Conservation (phyloP, 2,888 invertebrate genomes). For the Dasypolia templi region DNA sequence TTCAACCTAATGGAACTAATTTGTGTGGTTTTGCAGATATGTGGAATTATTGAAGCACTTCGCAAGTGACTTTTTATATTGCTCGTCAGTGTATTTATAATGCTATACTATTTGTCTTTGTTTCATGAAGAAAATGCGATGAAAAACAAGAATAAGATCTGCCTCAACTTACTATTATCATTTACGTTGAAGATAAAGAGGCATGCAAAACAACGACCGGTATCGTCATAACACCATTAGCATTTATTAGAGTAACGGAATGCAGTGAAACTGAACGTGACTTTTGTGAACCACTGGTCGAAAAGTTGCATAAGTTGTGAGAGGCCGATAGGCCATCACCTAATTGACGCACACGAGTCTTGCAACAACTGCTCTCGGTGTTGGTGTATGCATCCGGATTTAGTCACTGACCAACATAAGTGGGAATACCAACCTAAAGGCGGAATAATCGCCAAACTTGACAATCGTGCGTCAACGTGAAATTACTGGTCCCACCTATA, state of each 20-base stretch:
- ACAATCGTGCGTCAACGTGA: background rate
- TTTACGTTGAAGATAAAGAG: conserved; percentile 11
- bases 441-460: conserved; percentile 1
- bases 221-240: conserved; percentile 50
- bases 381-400: conserved; percentile 44
- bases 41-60: too few species aligned
- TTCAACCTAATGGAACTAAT: too few species aligned
- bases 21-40: too few species aligned
- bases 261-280: conserved; percentile 56
- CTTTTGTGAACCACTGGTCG: conserved; percentile 60
- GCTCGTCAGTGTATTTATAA: conserved; percentile 1
- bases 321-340: conserved; percentile 61
- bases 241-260: conserved; percentile 54
- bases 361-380: conserved; percentile 34
- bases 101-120: background rate
- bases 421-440: conserved; percentile 3
- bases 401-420: conserved; percentile 28
- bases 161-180: background rate
- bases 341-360: conserved; percentile 53
- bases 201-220: conserved; percentile 26
- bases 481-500: background rate
- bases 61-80: too few species aligned
- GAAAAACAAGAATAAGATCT: conserved; percentile 8
- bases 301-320: conserved; percentile 61
- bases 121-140: background rate